Percentiles rank a stretch among this genome's conserved stretches.
phyloP scores from a whole-genome alignment of 2,797 vertebrate species.

The Nannoperca australis region DNA sequence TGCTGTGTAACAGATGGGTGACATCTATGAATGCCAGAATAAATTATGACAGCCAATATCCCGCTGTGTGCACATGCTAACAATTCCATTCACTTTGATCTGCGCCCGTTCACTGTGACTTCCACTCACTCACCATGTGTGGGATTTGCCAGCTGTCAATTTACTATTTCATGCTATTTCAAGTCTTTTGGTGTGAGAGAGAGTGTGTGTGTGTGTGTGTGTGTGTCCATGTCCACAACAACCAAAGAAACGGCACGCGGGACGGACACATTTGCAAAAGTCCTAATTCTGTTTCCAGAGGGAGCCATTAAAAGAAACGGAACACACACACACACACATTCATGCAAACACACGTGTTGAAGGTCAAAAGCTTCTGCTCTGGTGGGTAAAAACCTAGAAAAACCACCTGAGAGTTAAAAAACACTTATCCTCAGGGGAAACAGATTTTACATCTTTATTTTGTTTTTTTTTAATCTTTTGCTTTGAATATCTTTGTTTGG shows the following conservation, averaged over 20 bases:
- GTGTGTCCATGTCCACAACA: neutral
- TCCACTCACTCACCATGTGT: slow-evolving; percentile 22
- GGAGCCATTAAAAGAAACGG: neutral
- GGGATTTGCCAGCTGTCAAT: slow-evolving; percentile 47
- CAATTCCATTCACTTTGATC: slow-evolving; percentile 47
- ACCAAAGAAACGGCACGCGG: neutral
- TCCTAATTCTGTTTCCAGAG: neutral
- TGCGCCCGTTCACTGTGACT: slow-evolving; percentile 25
- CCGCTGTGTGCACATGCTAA: slow-evolving; percentile 23
- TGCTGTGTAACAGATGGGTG: slow-evolving; percentile 54
- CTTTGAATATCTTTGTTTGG: neutral
- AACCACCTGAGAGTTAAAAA: neutral
- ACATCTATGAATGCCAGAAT: slow-evolving; percentile 41
- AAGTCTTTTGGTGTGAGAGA: neutral
- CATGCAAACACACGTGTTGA: neutral
- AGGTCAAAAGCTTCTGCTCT: neutral
- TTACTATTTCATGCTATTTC: slow-evolving; percentile 26
- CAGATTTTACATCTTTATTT: neutral
- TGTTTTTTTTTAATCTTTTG: neutral
- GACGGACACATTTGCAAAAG: neutral
- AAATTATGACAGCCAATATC: slow-evolving; percentile 43
- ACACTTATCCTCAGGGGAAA: neutral
- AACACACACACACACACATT: neutral
- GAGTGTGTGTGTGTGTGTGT: neutral
- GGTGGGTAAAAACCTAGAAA: neutral